Evolutionary conservation across 2,888 invertebrate species (phyloP).

Genomic region (Orchestes rusci): DNA sequence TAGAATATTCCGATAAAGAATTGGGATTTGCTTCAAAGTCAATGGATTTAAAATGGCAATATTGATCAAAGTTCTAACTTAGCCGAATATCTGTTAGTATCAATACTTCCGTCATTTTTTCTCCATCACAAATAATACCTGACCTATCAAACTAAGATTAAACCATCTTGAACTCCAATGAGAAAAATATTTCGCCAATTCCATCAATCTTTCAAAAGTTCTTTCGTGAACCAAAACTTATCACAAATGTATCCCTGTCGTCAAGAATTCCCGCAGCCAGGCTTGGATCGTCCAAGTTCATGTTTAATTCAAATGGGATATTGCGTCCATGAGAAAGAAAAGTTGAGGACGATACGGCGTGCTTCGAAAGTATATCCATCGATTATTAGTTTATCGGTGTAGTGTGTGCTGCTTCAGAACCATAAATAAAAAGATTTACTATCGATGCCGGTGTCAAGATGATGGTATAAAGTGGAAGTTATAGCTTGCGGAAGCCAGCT

Average conservation of each 20-base stretch:
- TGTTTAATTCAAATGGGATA: constrained; percentile 42
- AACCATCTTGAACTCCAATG: too few species aligned
- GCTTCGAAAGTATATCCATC: constrained; percentile 35
- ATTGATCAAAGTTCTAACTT: too few species aligned
- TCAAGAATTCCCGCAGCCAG: constrained; percentile 10
- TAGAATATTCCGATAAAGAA: too few species aligned
- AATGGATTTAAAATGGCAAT: too few species aligned
- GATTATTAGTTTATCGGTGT: constrained; percentile 35
- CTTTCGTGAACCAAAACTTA: constrained; percentile 5
- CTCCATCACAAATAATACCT: too few species aligned
- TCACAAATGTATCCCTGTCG: constrained; percentile 10
- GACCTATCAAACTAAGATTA: too few species aligned
- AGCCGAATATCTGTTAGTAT: too few species aligned
- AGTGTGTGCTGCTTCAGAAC: constrained; percentile 13
- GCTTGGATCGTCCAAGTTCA: constrained; percentile 30
- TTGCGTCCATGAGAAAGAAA: constrained; percentile 33
- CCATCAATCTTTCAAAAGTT: constrained; percentile 4
- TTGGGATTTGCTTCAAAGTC: too few species aligned
- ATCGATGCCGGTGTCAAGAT: constrained; percentile 13
- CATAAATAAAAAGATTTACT: constrained; percentile 18
- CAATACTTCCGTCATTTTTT: too few species aligned
- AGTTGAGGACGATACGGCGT: constrained; percentile 30
- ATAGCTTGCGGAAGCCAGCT: constrained; percentile 15
- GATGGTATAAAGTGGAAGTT: constrained; percentile 19
- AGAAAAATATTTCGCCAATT: constrained; percentile 9